phyloP scores from a whole-genome alignment of 1,140 invertebrate species.

The Danaus melanippus region DNA sequence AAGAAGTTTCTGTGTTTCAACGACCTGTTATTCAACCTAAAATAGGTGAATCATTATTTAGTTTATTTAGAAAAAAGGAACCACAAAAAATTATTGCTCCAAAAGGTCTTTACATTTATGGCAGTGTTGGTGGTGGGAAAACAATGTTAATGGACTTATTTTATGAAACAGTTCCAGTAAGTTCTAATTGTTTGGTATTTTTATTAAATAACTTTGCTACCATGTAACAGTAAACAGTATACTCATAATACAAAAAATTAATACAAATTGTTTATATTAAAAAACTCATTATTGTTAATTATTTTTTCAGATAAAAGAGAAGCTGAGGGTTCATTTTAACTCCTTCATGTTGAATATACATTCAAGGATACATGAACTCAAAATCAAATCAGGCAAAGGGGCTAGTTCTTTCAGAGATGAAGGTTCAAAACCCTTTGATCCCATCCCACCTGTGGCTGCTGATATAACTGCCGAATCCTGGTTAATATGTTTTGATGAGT shows the following conservation, averaged over 20 bases:
- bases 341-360: slow-evolving; percentile 99
- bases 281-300: neutral
- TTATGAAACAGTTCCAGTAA: slow-evolving; percentile 79
- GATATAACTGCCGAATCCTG: slow-evolving; percentile 88
- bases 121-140: slow-evolving; percentile 94
- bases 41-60: slow-evolving; percentile 46
- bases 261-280: slow-evolving; percentile 4
- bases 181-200: slow-evolving; percentile 13
- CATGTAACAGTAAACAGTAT: slow-evolving; percentile 11
- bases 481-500: slow-evolving; percentile 99
- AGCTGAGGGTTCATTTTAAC: slow-evolving; percentile 86
- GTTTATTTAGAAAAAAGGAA: slow-evolving; percentile 63
- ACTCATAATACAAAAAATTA: neutral
- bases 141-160: slow-evolving; percentile 99
- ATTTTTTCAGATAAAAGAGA: slow-evolving; percentile 40
- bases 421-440: slow-evolving; percentile 88
- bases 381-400: slow-evolving; percentile 77
- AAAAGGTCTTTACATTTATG: slow-evolving; percentile 87
- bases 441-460: slow-evolving; percentile 94
- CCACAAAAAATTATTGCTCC: slow-evolving; percentile 71
- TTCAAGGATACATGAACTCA: slow-evolving; percentile 85
- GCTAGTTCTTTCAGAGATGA: slow-evolving; percentile 77
- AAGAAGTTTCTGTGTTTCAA: slow-evolving; percentile 76
- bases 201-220: neutral
- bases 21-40: slow-evolving; percentile 63